Evolutionary conservation across 1,140 invertebrate genomes (phyloP).

Genomic region (Halesus radiatus): DNA sequence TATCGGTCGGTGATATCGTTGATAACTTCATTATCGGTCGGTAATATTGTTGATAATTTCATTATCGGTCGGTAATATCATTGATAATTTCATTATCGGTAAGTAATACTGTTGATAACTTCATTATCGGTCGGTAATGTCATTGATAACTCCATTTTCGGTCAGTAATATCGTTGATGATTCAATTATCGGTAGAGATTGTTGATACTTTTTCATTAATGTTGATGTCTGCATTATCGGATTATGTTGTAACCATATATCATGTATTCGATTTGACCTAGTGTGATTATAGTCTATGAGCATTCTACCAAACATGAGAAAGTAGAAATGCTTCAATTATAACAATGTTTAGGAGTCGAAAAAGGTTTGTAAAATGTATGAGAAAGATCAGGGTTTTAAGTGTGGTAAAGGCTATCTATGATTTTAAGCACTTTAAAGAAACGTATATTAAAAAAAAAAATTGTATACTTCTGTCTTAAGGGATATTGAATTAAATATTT

Average conservation of each 20-base stretch:
- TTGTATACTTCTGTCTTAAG: too few species aligned
- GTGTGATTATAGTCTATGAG: not conserved
- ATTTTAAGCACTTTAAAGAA: too few species aligned
- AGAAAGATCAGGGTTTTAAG: too few species aligned
- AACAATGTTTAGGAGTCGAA: not conserved
- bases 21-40: not conserved
- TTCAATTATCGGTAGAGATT: too few species aligned
- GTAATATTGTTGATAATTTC: not conserved
- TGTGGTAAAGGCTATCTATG: too few species aligned
- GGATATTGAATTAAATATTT: too few species aligned
- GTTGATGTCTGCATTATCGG: not conserved
- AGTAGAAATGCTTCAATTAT: not conserved
- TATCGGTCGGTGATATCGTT: not conserved
- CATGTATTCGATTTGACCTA: not conserved
- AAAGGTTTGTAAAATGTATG: not conserved
- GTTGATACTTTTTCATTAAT: not conserved
- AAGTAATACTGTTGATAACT: not conserved
- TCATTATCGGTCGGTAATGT: not conserved
- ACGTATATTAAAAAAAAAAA: too few species aligned
- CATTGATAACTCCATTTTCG: not conserved
- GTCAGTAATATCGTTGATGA: not conserved
- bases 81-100: not conserved
- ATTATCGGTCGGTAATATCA: not conserved
- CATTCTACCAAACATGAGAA: not conserved
- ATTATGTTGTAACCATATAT: not conserved